Evolutionary conservation across 2,797 vertebrate genomes (phyloP).

Genomic region (Carapus acus): DNA sequence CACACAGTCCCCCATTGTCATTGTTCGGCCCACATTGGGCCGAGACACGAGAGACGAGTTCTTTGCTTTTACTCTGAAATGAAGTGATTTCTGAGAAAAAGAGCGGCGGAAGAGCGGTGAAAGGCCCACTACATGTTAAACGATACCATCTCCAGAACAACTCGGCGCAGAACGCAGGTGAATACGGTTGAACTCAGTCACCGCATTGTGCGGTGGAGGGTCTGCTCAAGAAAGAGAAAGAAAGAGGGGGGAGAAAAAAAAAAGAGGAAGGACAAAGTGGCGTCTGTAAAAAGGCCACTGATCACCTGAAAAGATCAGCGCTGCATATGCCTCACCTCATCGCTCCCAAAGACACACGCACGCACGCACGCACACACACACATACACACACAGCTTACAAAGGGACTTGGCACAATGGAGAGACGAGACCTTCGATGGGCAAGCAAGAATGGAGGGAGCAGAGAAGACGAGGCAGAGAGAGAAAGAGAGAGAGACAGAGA

Average conservation of each 20-base stretch:
- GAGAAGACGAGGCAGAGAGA: too few relatives aligned
- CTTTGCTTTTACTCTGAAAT: slow-evolving; percentile 17
- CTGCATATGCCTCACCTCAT: slow-evolving; percentile 6
- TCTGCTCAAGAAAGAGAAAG: neutral
- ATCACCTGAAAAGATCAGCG: neutral
- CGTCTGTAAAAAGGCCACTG: slow-evolving; percentile 6
- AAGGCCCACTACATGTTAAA: slow-evolving; percentile 28
- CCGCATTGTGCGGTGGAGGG: neutral
- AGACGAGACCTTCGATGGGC: slow-evolving; percentile 11
- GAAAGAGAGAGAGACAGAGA: too few relatives aligned
- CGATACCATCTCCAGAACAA: slow-evolving; percentile 26
- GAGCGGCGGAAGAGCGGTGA: slow-evolving; percentile 6
- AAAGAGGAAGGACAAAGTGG: slow-evolving; percentile 21
- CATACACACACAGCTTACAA: slow-evolving; percentile 15
- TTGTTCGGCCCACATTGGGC: neutral
- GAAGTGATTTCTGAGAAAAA: slow-evolving; percentile 3
- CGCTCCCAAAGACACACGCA: too few relatives aligned
- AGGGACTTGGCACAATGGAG: slow-evolving; percentile 18
- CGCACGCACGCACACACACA: too few relatives aligned
- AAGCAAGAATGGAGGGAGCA: too few relatives aligned
- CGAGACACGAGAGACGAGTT: neutral
- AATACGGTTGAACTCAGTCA: slow-evolving; percentile 21
- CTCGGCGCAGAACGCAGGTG: slow-evolving; percentile 27
- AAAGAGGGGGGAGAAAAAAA: slow-evolving; percentile 23
- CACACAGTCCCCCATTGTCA: neutral